phyloP scores from a whole-genome alignment of 2,113 vertebrate species.

The Perca schrenkii region DNA sequence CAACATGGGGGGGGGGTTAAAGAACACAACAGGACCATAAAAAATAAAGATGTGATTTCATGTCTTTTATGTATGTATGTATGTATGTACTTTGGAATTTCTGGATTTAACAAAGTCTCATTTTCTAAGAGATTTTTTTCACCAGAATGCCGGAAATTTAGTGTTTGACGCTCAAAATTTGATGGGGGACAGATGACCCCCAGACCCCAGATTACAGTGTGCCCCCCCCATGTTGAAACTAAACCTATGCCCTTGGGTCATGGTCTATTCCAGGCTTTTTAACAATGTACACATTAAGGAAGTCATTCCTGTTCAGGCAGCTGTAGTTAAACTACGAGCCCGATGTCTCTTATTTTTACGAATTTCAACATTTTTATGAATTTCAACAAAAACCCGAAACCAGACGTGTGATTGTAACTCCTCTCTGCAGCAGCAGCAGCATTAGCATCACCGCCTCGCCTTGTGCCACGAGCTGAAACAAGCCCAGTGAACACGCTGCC shows the following conservation, averaged over 20 bases:
- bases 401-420: constrained; percentile 75
- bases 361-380: constrained; percentile 25
- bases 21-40: too few species aligned
- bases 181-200: too few species aligned
- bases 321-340: constrained; percentile 30
- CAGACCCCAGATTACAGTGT: too few species aligned
- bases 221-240: too few species aligned
- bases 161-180: too few species aligned
- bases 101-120: too few species aligned
- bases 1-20: too few species aligned
- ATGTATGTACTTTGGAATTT: too few species aligned
- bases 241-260: neutral
- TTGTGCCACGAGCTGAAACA: constrained; percentile 46
- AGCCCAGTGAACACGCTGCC: constrained; percentile 31
- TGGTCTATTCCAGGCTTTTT: neutral
- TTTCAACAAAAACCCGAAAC: constrained; percentile 42
- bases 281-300: neutral
- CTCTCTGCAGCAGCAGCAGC: constrained; percentile 54
- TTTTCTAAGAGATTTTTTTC: too few species aligned
- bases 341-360: neutral
- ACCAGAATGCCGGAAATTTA: too few species aligned
- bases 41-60: too few species aligned
- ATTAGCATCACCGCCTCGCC: constrained; percentile 55
- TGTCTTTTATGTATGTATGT: too few species aligned
- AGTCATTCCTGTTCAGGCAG: constrained; percentile 18